A percentile compares a stretch with the other conserved stretches of the same genome.
These are phyloP conservation scores for Acanthococcus lagerstroemiae DNA, from an alignment of 2,888 invertebrate genomes.

Conservation along the genomic window DNA sequence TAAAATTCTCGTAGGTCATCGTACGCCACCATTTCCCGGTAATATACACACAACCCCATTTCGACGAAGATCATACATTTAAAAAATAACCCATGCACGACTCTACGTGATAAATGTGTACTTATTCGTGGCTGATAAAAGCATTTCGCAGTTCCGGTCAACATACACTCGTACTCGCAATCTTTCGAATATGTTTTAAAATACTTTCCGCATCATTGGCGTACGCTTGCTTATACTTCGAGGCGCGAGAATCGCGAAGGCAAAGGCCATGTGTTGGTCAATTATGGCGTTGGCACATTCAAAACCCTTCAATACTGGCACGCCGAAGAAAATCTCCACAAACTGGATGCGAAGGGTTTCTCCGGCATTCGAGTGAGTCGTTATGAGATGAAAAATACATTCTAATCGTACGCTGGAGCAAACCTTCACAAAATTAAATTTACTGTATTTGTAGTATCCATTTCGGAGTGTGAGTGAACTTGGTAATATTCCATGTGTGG, in stretches of 20 bases:
- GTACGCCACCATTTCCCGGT: no score
- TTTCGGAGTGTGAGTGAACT: no score
- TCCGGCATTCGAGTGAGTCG: neutral
- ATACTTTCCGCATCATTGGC: constrained; percentile 7
- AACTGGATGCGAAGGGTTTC: neutral
- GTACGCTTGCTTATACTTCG: neutral
- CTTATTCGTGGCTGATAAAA: constrained; percentile 6
- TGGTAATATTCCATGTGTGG: no score
- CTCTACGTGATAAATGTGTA: no score
- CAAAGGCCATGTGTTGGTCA: neutral
- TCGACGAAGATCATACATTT: no score
- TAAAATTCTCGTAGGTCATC: no score
- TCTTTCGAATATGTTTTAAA: constrained; percentile 16
- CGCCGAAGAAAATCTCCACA: neutral
- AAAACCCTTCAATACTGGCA: neutral
- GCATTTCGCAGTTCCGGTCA: constrained; percentile 15
- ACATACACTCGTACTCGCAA: constrained; percentile 11
- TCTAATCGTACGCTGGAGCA: no score
- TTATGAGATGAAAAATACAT: constrained; percentile 3
- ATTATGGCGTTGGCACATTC: no score
- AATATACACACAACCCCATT: no score
- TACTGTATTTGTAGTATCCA: no score
- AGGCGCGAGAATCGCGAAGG: neutral
- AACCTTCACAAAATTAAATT: no score
- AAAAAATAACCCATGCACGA: no score